A percentile compares a stretch with the other conserved stretches of the same genome.
Evolutionary conservation across 37 sponge, comb jelly and placozoan genomes (phyloP).

Genomic region (Tethya wilhelma): DNA sequence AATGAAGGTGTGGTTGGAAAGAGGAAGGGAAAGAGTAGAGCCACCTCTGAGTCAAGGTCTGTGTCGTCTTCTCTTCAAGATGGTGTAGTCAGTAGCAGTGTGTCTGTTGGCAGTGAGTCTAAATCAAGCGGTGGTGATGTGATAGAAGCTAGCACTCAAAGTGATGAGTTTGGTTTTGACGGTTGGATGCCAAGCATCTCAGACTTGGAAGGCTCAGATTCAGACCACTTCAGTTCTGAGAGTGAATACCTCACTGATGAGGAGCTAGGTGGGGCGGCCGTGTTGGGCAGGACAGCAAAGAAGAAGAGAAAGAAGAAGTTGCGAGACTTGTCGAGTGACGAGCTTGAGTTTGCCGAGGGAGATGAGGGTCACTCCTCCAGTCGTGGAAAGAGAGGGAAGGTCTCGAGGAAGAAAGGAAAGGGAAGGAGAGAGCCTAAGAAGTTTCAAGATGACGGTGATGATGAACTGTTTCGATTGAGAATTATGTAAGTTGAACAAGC

Average conservation of each 20-base stretch:
- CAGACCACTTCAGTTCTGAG: background rate
- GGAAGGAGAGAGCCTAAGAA: constrained; percentile 16
- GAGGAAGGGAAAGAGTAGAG: no score
- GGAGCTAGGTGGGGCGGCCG: constrained; percentile 21
- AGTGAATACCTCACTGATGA: constrained; percentile 60
- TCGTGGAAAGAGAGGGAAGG: constrained; percentile 10
- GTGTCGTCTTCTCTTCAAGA: no score
- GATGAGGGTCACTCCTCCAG: background rate
- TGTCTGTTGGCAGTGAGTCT: background rate
- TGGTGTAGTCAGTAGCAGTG: no score
- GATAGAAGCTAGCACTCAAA: background rate
- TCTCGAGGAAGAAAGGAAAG: background rate
- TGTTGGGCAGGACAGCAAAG: background rate
- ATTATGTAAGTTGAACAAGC: constrained; percentile 27
- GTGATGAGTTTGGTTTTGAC: constrained; percentile 10
- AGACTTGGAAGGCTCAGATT: background rate
- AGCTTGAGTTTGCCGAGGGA: constrained; percentile 16
- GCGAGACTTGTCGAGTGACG: constrained; percentile 46
- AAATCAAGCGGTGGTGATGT: background rate
- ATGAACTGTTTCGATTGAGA: constrained; percentile 44
- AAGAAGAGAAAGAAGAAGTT: constrained; percentile 22
- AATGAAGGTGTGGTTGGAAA: background rate
- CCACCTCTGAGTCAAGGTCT: no score
- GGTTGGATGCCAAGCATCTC: constrained; percentile 11
- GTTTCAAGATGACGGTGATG: constrained; percentile 62